Evolutionary conservation across 2,888 invertebrate species (phyloP), one percentile per base, ranked within the genome.

Genomic region (Pristionchus fissidentatus): DNA sequence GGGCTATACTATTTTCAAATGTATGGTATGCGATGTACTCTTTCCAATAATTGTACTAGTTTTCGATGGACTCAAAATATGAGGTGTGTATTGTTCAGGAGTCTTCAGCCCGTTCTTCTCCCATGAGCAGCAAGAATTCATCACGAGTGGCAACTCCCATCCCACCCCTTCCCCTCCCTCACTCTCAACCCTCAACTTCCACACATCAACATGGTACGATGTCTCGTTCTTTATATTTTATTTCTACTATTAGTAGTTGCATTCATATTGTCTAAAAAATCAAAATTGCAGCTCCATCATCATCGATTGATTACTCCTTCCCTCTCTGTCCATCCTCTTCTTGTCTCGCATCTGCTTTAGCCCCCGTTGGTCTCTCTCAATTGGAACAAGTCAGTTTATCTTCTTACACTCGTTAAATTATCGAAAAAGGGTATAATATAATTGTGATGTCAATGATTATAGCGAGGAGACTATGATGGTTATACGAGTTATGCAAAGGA

Each of bases 101-200:
- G 3, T 60, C 60, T 32, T 60, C 60, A 32, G 60, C 26, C 4
- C 60, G 26, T 60, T 43, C 70, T 5, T 70, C 70, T 41, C 70
- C 70, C 41, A 15, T 70, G n/a, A 70, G 57, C 22, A 52, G 57
- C 38, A 79, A 79, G 57, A 52, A 35, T 55, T 43, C 52, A 22
- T 79, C 79, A 7, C 32, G 79, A 19, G 79, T 79, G 3, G 38
- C 79, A 22, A 79, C 79, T 79, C 79, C 79, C 19, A 52, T 79
- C 38, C 79, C 79, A 35, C 57, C 79, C n/a, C 35, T 57, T n/a
- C n/a, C n/a, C n/a, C n/a, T n/a, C n/a, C n/a, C n/a, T n/a, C n/a
- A n/a, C 49, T 38, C 46, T 22, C 77, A 49, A 26, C 49, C 49
- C 29, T 49, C 77, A 13, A 49, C 77, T 49, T 43, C 22, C n/a